Conservation (phyloP, 2,113 vertebrate genomes). For the Corythornis vintsioides region DNA sequence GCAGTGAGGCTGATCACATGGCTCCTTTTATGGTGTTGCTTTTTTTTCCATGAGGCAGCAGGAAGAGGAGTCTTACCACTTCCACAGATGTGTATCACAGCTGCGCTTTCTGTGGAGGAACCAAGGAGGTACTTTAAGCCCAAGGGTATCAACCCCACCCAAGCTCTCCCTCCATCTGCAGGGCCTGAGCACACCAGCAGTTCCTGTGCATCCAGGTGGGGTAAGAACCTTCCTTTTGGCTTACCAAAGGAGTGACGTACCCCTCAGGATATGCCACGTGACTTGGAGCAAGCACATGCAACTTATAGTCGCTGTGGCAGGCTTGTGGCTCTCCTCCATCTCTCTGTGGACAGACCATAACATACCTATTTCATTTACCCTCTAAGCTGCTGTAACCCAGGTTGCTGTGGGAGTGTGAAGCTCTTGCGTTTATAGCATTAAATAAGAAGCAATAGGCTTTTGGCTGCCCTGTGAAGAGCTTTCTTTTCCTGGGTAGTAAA, state of each 20-base stretch:
- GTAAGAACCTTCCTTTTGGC: background rate
- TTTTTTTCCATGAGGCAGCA: background rate
- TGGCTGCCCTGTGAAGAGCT: background rate
- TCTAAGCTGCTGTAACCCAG: background rate
- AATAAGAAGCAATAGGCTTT: slow-evolving; percentile 17
- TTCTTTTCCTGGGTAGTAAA: slow-evolving; percentile 43
- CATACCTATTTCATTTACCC: background rate
- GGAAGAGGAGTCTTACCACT: rapidly evolving
- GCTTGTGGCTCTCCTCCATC: background rate
- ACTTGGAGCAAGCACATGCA: background rate
- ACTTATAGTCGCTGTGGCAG: background rate
- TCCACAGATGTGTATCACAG: background rate
- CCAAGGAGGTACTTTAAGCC: background rate
- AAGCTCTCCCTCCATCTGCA: background rate
- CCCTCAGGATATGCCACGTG: background rate
- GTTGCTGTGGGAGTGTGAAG: background rate
- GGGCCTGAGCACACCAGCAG: background rate
- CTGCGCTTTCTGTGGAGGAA: background rate
- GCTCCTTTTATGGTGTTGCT: background rate
- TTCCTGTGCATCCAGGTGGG: background rate
- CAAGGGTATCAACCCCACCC: background rate
- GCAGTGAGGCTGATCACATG: background rate
- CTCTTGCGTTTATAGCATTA: background rate
- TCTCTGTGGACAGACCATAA: background rate
- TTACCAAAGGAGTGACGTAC: rapidly evolving